A percentile compares a stretch with the other conserved stretches of the same genome.
These are phyloP conservation scores for Piscicola geometra DNA, from an alignment of 2,888 invertebrate genomes.

Conservation along the genomic window DNA sequence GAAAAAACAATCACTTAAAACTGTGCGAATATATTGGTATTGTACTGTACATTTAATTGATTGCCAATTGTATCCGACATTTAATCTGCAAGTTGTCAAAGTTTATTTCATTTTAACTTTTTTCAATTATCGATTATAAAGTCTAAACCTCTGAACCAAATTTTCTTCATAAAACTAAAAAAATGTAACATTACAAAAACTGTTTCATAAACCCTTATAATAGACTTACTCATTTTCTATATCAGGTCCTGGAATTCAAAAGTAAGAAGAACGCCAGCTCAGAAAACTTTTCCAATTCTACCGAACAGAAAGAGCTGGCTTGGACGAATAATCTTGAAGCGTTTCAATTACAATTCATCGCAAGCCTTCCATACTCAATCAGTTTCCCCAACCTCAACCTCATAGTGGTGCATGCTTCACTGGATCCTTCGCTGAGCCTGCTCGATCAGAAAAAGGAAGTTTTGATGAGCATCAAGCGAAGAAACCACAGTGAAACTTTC, in stretches of 20 bases:
- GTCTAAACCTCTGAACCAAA: no score
- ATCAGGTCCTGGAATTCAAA: neutral
- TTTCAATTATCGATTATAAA: no score
- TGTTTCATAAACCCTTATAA: no score
- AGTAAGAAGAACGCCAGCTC: slow-evolving; percentile 3
- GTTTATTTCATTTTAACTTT: no score
- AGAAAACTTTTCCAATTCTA: neutral
- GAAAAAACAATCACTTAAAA: no score
- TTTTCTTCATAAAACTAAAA: no score
- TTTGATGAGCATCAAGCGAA: neutral
- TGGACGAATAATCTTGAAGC: neutral
- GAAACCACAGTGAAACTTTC: neutral
- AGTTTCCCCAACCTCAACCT: neutral
- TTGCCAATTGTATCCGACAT: no score
- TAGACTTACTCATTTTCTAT: no score
- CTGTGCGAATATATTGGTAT: no score
- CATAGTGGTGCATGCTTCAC: neutral
- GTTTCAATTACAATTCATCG: neutral
- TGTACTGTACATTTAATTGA: no score
- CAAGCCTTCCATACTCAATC: neutral
- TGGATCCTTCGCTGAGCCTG: neutral
- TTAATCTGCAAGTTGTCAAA: no score
- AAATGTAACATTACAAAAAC: no score
- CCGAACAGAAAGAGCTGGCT: neutral
- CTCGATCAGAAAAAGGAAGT: neutral